Percentiles rank a stretch among this genome's conserved stretches.
Evolutionary conservation across 2,888 invertebrate species (phyloP).

Genomic region (Himalopsyche anomala): DNA sequence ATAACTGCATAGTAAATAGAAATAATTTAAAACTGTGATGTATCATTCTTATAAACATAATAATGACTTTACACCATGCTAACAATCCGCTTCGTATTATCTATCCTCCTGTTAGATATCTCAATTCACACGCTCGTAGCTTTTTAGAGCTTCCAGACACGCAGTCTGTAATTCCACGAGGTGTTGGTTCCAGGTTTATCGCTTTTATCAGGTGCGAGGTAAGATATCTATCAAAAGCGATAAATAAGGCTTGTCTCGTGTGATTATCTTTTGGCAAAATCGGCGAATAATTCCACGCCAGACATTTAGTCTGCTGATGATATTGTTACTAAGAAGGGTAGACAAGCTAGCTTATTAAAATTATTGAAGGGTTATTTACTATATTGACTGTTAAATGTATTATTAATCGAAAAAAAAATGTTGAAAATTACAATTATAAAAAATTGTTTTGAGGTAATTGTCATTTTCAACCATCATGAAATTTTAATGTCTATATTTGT

Average conservation of each 20-base stretch:
- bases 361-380: too few species aligned
- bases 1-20: neutral
- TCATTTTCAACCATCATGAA: too few species aligned
- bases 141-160: neutral
- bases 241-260: neutral
- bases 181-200: constrained; percentile 13
- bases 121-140: neutral
- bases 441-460: too few species aligned
- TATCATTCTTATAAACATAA: neutral
- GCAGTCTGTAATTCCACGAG: constrained; percentile 7
- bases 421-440: too few species aligned
- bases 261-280: constrained; percentile 23
- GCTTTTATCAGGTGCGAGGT: constrained; percentile 24
- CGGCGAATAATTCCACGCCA: neutral
- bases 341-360: neutral
- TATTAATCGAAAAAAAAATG: too few species aligned
- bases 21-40: neutral
- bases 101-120: neutral
- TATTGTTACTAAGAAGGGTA: neutral
- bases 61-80: neutral
- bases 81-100: neutral
- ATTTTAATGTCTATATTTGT: too few species aligned
- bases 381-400: too few species aligned
- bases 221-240: constrained; percentile 18
- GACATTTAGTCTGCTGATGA: neutral